Evolutionary conservation across 1,140 invertebrate species (phyloP).

Genomic region (Colletes gigas): DNA sequence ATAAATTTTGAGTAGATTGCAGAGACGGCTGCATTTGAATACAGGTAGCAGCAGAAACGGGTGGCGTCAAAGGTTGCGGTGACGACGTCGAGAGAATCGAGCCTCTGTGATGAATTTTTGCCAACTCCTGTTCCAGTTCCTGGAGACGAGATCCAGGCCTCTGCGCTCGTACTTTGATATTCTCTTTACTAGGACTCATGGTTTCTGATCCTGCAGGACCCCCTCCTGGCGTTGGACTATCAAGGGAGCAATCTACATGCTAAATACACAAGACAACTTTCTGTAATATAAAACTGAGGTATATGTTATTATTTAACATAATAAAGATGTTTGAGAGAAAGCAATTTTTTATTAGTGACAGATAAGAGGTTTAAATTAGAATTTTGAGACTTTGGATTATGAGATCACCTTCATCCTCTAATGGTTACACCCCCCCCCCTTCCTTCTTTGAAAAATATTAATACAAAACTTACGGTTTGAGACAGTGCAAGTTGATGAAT

Average conservation of each 20-base stretch:
- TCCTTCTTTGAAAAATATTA: not conserved
- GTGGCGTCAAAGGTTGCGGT: constrained; percentile 70
- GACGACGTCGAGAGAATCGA: constrained; percentile 68
- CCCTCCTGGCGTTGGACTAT: constrained; percentile 72
- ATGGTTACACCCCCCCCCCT: no score
- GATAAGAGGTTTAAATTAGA: no score
- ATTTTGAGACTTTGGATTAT: no score
- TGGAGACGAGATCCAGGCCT: constrained; percentile 76
- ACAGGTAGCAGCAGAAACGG: constrained; percentile 64
- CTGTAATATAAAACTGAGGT: constrained; percentile 12
- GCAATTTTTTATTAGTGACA: not conserved
- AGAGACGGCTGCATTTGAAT: constrained; percentile 52
- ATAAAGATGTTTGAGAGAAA: no score
- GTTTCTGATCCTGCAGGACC: constrained; percentile 66
- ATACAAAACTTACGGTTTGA: constrained; percentile 57
- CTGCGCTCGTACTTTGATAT: constrained; percentile 68
- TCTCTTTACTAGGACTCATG: constrained; percentile 78
- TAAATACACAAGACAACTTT: constrained; percentile 42
- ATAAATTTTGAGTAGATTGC: constrained; percentile 63
- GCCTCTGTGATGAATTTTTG: constrained; percentile 77
- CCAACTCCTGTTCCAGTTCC: constrained; percentile 77
- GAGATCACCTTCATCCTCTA: no score
- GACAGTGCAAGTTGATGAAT: constrained; percentile 49
- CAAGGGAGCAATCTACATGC: constrained; percentile 67
- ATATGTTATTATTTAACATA: not conserved